Evolutionary conservation across 2,888 invertebrate species (phyloP).

Genomic region (Hipparchia sbordonii): DNA sequence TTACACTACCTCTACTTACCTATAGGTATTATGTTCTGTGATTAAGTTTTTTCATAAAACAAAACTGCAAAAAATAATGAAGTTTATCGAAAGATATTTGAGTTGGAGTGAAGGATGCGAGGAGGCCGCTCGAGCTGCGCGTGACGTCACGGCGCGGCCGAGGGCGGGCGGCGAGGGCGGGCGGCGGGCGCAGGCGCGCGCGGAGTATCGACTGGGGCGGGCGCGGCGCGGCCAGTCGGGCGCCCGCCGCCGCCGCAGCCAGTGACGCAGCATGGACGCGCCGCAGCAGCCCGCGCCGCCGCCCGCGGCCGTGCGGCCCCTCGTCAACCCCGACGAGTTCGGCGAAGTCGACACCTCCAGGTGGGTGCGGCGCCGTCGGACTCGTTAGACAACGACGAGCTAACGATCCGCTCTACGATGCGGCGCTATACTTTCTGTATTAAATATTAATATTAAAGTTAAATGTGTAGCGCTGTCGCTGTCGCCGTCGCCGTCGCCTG

Average conservation of each 20-base stretch:
- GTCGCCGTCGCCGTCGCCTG: too few relatives aligned
- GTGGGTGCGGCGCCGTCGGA: slow-evolving; percentile 65
- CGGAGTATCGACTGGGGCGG: slow-evolving; percentile 5
- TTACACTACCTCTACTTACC: too few relatives aligned
- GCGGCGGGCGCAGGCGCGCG: slow-evolving; percentile 8
- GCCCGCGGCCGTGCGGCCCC: slow-evolving; percentile 80
- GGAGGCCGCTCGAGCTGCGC: not conserved
- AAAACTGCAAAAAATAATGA: not conserved
- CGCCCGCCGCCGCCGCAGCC: slow-evolving; percentile 36
- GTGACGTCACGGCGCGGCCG: not conserved
- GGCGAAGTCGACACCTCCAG: slow-evolving; percentile 93
- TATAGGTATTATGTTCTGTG: too few relatives aligned
- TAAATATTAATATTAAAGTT: too few relatives aligned
- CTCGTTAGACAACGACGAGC: not conserved
- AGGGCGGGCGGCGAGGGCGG: not conserved
- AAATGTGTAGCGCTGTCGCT: not conserved
- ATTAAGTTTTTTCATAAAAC: not conserved
- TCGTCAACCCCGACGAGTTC: slow-evolving; percentile 91
- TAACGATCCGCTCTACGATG: not conserved
- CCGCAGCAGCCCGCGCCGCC: slow-evolving; percentile 49
- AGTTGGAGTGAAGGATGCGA: not conserved
- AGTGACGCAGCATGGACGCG: slow-evolving; percentile 52
- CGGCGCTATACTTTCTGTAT: not conserved
- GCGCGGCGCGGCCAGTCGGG: slow-evolving; percentile 17
- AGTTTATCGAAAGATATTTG: not conserved